These are phyloP conservation scores for Furcifer pardalis DNA, from an alignment of 2,797 vertebrate species.

Conservation along the genomic window DNA sequence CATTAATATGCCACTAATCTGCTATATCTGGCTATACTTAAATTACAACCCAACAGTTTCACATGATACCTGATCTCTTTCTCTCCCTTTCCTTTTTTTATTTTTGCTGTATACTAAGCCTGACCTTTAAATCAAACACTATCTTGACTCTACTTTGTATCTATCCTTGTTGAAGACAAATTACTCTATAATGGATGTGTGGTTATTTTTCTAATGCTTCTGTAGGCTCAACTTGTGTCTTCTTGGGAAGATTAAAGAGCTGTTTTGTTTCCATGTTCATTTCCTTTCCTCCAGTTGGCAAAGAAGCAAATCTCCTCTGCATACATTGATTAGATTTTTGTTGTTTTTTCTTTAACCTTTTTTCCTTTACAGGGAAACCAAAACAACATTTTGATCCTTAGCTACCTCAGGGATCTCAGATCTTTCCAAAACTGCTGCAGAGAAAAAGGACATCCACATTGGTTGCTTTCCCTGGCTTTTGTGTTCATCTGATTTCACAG, in stretches of 20 bases:
- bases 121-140: slow-evolving; percentile 25
- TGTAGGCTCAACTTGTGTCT: slow-evolving; percentile 16
- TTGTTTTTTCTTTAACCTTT: background rate
- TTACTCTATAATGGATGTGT: slow-evolving; percentile 8
- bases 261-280: background rate
- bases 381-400: background rate
- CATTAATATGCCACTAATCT: background rate
- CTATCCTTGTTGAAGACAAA: slow-evolving; percentile 9
- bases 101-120: background rate
- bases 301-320: background rate
- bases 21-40: background rate
- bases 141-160: slow-evolving; percentile 28
- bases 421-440: rapidly evolving
- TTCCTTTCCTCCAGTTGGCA: background rate
- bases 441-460: background rate
- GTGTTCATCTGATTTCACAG: background rate
- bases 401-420: background rate
- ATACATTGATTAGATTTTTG: background rate
- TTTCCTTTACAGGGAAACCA: background rate
- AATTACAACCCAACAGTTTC: slow-evolving; percentile 18
- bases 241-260: slow-evolving; percentile 6
- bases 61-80: background rate
- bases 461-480: background rate
- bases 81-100: background rate
- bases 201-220: slow-evolving; percentile 16